Evolutionary conservation across 2,113 vertebrate genomes (phyloP).

Genomic region (Syrrhaptes paradoxus): DNA sequence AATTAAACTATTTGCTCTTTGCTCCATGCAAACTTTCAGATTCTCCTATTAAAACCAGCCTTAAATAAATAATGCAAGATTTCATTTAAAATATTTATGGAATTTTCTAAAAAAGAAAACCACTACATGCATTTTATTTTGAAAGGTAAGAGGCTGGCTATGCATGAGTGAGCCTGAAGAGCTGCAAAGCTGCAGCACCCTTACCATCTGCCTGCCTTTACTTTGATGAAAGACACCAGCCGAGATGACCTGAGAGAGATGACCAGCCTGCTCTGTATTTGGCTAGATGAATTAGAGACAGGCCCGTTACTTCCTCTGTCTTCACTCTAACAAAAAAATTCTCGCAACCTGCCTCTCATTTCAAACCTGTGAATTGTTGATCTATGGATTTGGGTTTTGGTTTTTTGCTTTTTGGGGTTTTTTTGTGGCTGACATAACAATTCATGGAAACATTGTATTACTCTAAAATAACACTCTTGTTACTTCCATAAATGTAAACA

Average conservation of each 20-base stretch:
- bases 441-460: neutral
- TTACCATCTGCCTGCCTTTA: neutral
- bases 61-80: constrained; percentile 76
- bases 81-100: constrained; percentile 76
- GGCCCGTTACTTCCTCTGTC: neutral
- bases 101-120: constrained; percentile 60
- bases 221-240: neutral
- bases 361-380: neutral
- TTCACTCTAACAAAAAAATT: neutral
- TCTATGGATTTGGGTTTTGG: neutral
- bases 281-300: neutral
- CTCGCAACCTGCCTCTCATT: neutral
- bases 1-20: neutral
- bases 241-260: neutral
- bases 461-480: neutral
- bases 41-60: constrained; percentile 59
- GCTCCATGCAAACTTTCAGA: neutral
- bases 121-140: constrained; percentile 36
- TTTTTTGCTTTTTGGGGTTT: too few species aligned
- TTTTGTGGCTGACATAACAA: neutral
- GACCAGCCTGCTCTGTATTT: neutral
- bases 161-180: neutral
- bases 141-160: constrained; percentile 9
- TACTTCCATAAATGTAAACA: neutral
- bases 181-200: neutral